Percentiles rank a stretch among this genome's conserved stretches.
phyloP scores from a whole-genome alignment of 2,797 vertebrate genomes.

The Amniataba percoides region DNA sequence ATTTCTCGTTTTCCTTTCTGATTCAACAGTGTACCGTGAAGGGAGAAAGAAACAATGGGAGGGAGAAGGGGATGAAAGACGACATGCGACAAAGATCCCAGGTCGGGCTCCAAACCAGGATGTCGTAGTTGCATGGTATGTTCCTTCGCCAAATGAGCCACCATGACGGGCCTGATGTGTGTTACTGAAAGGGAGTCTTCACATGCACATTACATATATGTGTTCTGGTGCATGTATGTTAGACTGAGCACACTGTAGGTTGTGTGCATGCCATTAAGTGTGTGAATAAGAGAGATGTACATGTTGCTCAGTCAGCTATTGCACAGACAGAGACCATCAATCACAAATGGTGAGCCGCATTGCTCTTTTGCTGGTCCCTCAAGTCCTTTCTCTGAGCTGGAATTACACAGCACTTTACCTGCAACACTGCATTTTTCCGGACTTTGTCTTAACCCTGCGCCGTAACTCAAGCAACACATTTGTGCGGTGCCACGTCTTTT shows the following conservation, averaged over 20 bases:
- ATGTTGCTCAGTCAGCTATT: constrained; percentile 86
- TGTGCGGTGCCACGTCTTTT: constrained; percentile 42
- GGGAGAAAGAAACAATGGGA: constrained; percentile 21
- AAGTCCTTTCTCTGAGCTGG: constrained; percentile 65
- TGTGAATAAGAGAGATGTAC: constrained; percentile 78
- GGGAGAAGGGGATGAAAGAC: constrained; percentile 28
- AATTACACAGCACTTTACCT: constrained; percentile 81
- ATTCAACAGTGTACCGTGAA: constrained; percentile 45
- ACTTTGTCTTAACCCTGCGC: constrained; percentile 53
- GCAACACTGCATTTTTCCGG: constrained; percentile 72
- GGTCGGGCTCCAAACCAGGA: constrained; percentile 29
- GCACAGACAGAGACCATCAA: constrained; percentile 83
- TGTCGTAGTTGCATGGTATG: constrained; percentile 49
- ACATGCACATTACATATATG: constrained; percentile 16
- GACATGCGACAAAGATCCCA: constrained; percentile 40
- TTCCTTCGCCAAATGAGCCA: constrained; percentile 25
- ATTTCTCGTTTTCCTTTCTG: constrained; percentile 36
- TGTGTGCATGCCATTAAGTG: constrained; percentile 70
- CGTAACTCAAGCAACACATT: constrained; percentile 53
- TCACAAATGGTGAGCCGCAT: constrained; percentile 77
- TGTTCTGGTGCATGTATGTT: constrained; percentile 34
- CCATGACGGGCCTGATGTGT: neutral
- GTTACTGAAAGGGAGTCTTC: constrained; percentile 23
- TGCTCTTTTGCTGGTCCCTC: constrained; percentile 72
- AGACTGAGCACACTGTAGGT: constrained; percentile 33